These are phyloP conservation scores for Microcebus ravelobensis DNA, from an alignment of 2,113 vertebrate genomes.

Conservation along the genomic window DNA sequence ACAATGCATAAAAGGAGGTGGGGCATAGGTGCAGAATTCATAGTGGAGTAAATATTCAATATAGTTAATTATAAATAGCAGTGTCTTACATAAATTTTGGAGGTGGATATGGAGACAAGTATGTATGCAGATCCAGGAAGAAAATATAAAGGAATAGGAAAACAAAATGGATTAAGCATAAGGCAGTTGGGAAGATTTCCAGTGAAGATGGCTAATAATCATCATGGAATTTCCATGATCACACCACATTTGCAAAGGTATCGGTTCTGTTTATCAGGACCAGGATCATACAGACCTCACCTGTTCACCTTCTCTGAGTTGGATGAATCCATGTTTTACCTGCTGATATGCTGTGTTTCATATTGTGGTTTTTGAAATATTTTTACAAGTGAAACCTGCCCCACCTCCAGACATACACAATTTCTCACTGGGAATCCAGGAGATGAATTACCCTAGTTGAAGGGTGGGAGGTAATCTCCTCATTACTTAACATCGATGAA, in stretches of 20 bases:
- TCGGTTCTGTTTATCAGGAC: background rate
- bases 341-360: background rate
- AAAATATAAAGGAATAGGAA: background rate
- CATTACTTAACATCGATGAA: background rate
- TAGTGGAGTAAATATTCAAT: background rate
- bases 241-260: background rate
- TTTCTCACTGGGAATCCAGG: background rate
- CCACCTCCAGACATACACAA: rapidly evolving
- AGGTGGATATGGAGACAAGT: background rate
- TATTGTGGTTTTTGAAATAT: background rate
- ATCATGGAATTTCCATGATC: background rate
- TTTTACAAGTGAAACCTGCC: background rate
- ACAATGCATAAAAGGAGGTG: background rate
- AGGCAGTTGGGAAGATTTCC: background rate
- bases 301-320: background rate
- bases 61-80: background rate
- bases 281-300: background rate
- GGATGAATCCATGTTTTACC: background rate
- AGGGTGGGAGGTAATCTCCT: background rate
- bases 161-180: background rate
- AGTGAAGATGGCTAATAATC: background rate
- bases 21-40: background rate
- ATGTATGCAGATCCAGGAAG: background rate
- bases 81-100: background rate
- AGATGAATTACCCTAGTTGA: background rate